A percentile compares a stretch with the other conserved stretches of the same genome.
These are phyloP conservation scores for Cynopterus brachyotis DNA, from an alignment of 2,113 vertebrate genomes.

Conservation along the genomic window DNA sequence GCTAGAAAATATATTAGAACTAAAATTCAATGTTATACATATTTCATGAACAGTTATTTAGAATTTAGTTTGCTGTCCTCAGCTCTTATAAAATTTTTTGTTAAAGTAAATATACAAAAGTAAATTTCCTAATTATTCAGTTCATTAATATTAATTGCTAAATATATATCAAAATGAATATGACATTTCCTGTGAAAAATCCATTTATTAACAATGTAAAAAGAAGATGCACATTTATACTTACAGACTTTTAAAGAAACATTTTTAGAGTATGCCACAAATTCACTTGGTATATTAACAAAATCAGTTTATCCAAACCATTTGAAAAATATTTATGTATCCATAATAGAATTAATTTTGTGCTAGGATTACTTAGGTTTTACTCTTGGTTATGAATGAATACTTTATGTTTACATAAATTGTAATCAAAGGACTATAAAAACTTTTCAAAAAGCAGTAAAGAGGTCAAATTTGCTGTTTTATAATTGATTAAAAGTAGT, in stretches of 20 bases:
- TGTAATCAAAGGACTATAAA: not conserved
- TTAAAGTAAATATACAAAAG: not conserved
- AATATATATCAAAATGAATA: conserved; percentile 25
- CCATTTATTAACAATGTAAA: conserved; percentile 1
- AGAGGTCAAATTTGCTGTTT: not conserved
- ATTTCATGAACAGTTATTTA: conserved; percentile 1
- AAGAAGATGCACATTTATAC: not conserved
- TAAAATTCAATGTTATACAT: conserved; percentile 45
- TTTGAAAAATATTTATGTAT: not conserved
- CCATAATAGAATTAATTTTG: not conserved
- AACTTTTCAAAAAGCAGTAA: not conserved
- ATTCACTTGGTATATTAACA: not conserved
- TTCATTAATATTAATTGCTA: conserved; percentile 22
- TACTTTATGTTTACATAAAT: not conserved
- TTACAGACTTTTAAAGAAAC: not conserved
- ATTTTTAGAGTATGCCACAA: conserved; percentile 19
- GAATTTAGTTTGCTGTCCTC: not conserved
- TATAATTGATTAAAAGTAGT: not conserved
- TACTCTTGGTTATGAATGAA: not conserved
- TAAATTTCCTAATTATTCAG: conserved; percentile 13
- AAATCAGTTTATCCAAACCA: conserved; percentile 16
- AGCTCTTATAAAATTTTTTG: not conserved
- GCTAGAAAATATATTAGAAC: conserved; percentile 38
- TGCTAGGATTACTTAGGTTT: conserved; percentile 24
- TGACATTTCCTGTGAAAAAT: not conserved